Base-by-base conservation (phyloP, 1,140 invertebrate species). In the Drosophila bocqueti region DNA sequence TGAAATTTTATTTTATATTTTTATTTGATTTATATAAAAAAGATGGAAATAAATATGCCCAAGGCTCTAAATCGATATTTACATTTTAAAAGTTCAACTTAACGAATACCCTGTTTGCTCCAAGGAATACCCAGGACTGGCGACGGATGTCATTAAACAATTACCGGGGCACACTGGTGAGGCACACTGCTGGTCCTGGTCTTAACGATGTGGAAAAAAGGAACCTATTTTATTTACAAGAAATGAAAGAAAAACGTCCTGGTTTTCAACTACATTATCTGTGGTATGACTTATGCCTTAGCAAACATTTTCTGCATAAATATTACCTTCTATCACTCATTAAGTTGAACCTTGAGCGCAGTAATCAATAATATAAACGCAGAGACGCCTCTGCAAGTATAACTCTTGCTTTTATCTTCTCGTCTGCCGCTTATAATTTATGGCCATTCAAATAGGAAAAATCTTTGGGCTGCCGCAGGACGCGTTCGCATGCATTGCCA, bases 71-170 rank as follows among this genome's bases (percentile, higher is more conserved):
- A 24, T 15, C 2, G 18, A 24, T 24, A 24, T 24, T 24, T 24
- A 15, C 6, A 15, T 43, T 43, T 10, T 18, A 45, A 21, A 11
- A 24, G 7, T 24, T 24, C 15, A 47, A 16, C 13, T 31, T 18
- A n/a, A 31, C n/a, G 16, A 50, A 31, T 31, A 16, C 2, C 5
- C 4, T 10, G 7, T 18, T 11, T n/a, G 26, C 15, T 7, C 1
- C 8, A 49, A 3, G 46, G 9, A 50, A 18, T 31, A 7, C 5
- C n/a, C n/a, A 15, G 6, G 16, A 4, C 13, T 9, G 8, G 8
- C n/a, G 3, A n/a, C 21, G n/a, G 4, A 45, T 38, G 46, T 50
- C 29, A 81, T 84, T 84, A 85, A 85, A 84, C 81, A 84, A 84
- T 84, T 84, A 81, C 82, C 77, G 24, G 42, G 18, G 52, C 36